Conservation (phyloP, 2,797 vertebrate genomes). For the Phoebastria nigripes region DNA sequence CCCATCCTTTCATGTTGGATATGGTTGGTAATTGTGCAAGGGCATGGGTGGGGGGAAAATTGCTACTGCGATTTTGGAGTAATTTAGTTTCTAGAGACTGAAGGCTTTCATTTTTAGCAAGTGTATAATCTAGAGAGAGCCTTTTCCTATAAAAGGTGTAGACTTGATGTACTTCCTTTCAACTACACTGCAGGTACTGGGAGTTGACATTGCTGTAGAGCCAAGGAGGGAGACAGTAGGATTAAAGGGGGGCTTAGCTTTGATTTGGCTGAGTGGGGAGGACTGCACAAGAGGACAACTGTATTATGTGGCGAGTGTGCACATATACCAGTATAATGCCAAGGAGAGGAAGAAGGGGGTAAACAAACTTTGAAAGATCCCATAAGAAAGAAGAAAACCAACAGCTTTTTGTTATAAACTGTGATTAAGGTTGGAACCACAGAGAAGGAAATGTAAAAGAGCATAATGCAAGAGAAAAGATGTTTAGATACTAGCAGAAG, state of each 20-base stretch:
- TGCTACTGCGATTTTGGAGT: conserved; percentile 1
- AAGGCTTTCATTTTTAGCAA: conserved; percentile 1
- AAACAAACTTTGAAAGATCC: background rate
- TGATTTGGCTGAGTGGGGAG: background rate
- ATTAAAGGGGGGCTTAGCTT: background rate
- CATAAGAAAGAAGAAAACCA: background rate
- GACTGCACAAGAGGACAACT: background rate
- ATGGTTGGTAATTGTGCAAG: conserved; percentile 25
- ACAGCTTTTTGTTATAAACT: background rate
- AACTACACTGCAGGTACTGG: background rate
- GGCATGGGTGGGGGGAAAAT: conserved; percentile 26
- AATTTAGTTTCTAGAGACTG: conserved; percentile 34
- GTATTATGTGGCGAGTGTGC: background rate
- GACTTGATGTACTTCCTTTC: background rate
- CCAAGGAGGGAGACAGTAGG: background rate
- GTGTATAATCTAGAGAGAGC: background rate
- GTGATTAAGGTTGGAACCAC: background rate
- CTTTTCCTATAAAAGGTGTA: background rate
- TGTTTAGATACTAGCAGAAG: background rate
- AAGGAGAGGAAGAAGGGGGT: background rate
- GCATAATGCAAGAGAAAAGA: background rate
- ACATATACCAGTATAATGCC: background rate
- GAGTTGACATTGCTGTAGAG: background rate
- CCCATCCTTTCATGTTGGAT: conserved; percentile 50
- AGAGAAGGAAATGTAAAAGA: background rate